Conservation (phyloP, 2,888 invertebrate species). For the Athrips mouffetella region DNA sequence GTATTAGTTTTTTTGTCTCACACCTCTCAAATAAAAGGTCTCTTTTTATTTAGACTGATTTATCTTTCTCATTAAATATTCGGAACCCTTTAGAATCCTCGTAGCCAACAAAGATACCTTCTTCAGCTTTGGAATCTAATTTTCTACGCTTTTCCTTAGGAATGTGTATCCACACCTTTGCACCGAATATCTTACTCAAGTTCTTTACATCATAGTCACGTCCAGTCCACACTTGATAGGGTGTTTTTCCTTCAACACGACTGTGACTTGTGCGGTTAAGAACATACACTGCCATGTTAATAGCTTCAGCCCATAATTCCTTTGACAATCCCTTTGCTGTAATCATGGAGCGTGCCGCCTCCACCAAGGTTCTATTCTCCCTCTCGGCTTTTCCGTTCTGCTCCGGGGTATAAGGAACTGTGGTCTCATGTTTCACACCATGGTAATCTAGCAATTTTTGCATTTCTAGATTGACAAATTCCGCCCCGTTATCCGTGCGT, state of each 20-base stretch:
- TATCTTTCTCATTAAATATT: slow-evolving; percentile 6
- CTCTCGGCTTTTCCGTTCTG: slow-evolving; percentile 27
- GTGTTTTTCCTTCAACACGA: not conserved
- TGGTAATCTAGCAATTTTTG: not conserved
- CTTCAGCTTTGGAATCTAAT: slow-evolving; percentile 27
- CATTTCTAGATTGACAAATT: not conserved
- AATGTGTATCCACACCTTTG: slow-evolving; percentile 10
- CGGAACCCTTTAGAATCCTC: slow-evolving; percentile 7
- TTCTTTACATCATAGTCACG: not conserved
- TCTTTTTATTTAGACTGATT: slow-evolving; percentile 12
- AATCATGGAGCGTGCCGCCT: slow-evolving; percentile 22
- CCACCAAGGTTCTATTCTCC: slow-evolving; percentile 22
- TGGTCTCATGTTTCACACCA: slow-evolving; percentile 23
- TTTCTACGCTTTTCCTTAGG: slow-evolving; percentile 25
- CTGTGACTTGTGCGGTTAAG: not conserved
- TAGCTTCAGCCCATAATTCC: slow-evolving; percentile 18
- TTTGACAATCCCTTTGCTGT: slow-evolving; percentile 9
- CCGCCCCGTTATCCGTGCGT: slow-evolving; percentile 3
- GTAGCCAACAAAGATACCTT: slow-evolving; percentile 27
- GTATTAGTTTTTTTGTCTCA: too few relatives aligned
- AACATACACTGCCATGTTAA: slow-evolving; percentile 19
- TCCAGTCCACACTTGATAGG: not conserved
- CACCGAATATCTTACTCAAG: not conserved
- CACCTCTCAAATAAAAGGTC: slow-evolving; percentile 17
- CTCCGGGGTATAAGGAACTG: slow-evolving; percentile 25